Conservation (phyloP, 2,888 invertebrate genomes). For the Cephus pulcher region DNA sequence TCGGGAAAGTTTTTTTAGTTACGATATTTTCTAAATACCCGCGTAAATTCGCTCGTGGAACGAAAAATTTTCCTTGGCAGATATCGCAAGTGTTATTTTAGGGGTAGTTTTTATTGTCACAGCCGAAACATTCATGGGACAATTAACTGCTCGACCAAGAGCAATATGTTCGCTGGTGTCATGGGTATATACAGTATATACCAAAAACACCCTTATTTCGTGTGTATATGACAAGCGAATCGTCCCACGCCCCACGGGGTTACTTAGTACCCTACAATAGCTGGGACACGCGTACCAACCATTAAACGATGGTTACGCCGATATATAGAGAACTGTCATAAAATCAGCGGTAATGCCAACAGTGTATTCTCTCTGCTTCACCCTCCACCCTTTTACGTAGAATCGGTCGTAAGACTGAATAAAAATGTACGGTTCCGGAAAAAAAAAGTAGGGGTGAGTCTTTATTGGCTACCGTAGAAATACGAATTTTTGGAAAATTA, state of each 20-base stretch:
- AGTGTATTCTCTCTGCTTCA: background rate
- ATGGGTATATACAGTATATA: background rate
- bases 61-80: background rate
- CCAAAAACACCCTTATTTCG: conserved; percentile 40
- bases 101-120: background rate
- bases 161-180: conserved; percentile 5
- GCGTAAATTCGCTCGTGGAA: no score
- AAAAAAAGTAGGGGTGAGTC: background rate
- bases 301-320: conserved; percentile 42
- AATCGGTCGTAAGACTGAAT: background rate
- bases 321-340: conserved; percentile 25
- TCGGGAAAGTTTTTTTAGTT: background rate
- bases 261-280: conserved; percentile 41
- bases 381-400: background rate
- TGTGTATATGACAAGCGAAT: conserved; percentile 25
- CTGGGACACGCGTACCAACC: conserved; percentile 40
- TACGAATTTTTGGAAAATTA: background rate
- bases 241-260: conserved; percentile 47
- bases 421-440: background rate
- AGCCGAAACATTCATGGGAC: background rate
- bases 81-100: background rate
- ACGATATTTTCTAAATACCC: background rate
- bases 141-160: background rate
- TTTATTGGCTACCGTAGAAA: background rate
- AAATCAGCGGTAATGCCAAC: conserved; percentile 14